Base-by-base conservation (phyloP, 2,888 invertebrate species). In the Pachliopta kotzebuea region DNA sequence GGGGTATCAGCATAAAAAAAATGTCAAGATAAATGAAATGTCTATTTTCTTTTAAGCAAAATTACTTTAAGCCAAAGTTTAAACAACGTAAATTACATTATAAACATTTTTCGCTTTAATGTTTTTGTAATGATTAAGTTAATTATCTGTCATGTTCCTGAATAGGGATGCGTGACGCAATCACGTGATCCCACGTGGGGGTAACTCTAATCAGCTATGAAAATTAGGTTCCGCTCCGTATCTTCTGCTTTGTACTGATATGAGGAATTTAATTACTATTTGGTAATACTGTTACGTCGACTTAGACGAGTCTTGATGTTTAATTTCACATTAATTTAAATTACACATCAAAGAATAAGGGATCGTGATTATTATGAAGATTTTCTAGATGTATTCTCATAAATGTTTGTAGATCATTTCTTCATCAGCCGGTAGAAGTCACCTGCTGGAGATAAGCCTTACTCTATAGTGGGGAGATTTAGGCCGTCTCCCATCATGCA, bases 181-280 rank as follows among this genome's bases (percentile, higher is more conserved):
- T 85, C 84, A 77, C 70, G 76, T 73, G 85, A 86, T 87, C 86
- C 85, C 86, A 80, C 81, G 82, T 83, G 88, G 88, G 45, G 88
- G 89, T 81, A 80, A 80, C 83, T 81, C 89, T 90, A 90, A 90
- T 90, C 90, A 90, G 87, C 90, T 89, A 90, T 90, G 90, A 90
- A 90, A 90, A 90, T 90, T 89, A 90, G 89, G 89, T 90, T 89
- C 90, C 88, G 86, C 79, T 76, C 75, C 81, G 79, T 81, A 84
- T 90, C 88, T 86, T 84, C 84, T 84, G 85, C 86, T 89, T 89
- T 88, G 85, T 88, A 82, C 84, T 78, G 84, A 76, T 86, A 77
- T 80, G 59, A 66, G 85, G 87, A 90, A 90, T 90, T 89, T 90
- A 90, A 90, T 90, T 90, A 90, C 88, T 85, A 89, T 88, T 87